Conservation (phyloP, 2,113 vertebrate genomes). For the Paratilapia polleni region DNA sequence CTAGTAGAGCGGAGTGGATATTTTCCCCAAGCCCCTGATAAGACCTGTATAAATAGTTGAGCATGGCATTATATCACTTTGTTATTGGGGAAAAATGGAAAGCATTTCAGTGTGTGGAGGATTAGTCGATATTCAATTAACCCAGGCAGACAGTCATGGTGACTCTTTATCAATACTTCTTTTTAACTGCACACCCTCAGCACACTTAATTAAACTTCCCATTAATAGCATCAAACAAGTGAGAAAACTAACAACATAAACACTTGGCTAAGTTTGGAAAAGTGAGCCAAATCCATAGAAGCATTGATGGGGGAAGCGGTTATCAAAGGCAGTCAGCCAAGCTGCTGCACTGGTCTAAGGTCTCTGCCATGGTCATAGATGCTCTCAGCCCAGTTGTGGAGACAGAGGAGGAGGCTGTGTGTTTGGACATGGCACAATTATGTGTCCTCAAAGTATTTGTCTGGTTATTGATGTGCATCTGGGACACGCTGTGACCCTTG, state of each 20-base stretch:
- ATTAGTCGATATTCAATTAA: conserved; percentile 82
- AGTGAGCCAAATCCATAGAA: conserved; percentile 19
- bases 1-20: conserved; percentile 17
- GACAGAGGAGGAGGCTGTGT: conserved; percentile 49
- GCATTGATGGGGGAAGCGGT: not conserved
- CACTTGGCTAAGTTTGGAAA: conserved; percentile 44
- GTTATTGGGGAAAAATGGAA: conserved; percentile 58
- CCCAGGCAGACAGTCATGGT: conserved; percentile 57
- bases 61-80: conserved; percentile 56
- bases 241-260: conserved; percentile 60
- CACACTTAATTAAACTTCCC: conserved; percentile 78
- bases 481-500: conserved; percentile 55
- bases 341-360: not conserved
- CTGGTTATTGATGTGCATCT: conserved; percentile 67
- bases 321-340: not conserved
- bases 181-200: conserved; percentile 64
- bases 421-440: conserved; percentile 26
- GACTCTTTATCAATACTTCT: conserved; percentile 77
- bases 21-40: conserved; percentile 53
- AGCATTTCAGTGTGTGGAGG: conserved; percentile 54
- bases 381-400: not conserved
- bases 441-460: conserved; percentile 43
- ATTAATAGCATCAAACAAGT: conserved; percentile 67
- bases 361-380: not conserved
- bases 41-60: conserved; percentile 63